phyloP scores from a whole-genome alignment of 2,888 invertebrate species.

The Drosophila anomalipes region DNA sequence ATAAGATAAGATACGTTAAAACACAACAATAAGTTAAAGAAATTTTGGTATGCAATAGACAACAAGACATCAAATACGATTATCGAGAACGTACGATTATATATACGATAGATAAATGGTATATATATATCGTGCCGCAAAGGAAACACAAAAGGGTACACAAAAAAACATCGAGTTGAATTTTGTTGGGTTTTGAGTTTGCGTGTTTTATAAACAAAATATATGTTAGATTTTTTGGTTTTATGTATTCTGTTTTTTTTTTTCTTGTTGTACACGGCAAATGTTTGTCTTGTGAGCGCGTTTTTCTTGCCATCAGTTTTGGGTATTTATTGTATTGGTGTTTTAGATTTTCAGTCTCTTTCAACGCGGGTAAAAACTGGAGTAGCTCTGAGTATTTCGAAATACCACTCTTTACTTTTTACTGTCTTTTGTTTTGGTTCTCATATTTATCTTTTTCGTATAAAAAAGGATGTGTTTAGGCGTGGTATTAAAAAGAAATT shows the following conservation, averaged over 20 bases:
- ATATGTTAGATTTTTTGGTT: constrained; percentile 29
- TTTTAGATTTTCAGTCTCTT: constrained; percentile 52
- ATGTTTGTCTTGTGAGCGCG: constrained; percentile 76
- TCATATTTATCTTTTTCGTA: constrained; percentile 85
- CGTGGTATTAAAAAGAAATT: constrained; percentile 83
- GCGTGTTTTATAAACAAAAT: constrained; percentile 65
- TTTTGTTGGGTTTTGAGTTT: constrained; percentile 44
- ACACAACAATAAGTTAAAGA: constrained; percentile 63
- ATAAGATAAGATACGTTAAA: constrained; percentile 58
- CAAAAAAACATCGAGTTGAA: constrained; percentile 62
- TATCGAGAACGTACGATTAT: constrained; percentile 58
- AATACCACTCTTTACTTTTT: constrained; percentile 50
- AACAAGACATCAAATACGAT: constrained; percentile 73
- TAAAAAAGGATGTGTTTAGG: constrained; percentile 85
- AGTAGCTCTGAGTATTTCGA: constrained; percentile 61
- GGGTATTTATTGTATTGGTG: constrained; percentile 32
- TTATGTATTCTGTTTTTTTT: constrained; percentile 6
- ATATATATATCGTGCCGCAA: constrained; percentile 59
- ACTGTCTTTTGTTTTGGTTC: constrained; percentile 80
- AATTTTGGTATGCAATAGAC: constrained; percentile 74
- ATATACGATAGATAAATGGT: constrained; percentile 56
- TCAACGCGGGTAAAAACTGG: constrained; percentile 59
- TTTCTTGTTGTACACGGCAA: constrained; percentile 45
- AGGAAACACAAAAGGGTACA: constrained; percentile 57
- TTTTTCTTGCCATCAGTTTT: constrained; percentile 58